Evolutionary conservation across 2,113 vertebrate species (phyloP), one percentile per base, ranked within the genome.

Genomic region (Serinus canaria): DNA sequence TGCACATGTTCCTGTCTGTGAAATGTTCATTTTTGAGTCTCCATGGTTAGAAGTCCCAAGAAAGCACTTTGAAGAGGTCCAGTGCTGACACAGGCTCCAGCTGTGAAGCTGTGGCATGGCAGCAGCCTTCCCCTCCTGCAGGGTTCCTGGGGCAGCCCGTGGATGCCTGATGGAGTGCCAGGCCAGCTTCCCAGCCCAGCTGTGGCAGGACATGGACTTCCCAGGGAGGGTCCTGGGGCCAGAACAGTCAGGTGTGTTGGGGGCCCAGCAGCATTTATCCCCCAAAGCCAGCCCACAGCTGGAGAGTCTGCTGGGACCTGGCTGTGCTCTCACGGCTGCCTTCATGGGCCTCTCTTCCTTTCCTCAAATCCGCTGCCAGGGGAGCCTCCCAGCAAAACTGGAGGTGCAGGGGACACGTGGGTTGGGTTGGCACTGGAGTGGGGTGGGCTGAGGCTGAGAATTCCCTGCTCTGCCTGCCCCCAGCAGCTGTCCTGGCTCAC

Each of bases 401-500:
- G 3, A 28, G 60, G 18, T 3, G 27, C 55, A 10, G 47, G 53
- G 18, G 20, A 22, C 2, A 2, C 2, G 0, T 6, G 64, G 37
- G 22, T 3, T n/a, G 74, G 33, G 27, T 20, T 55, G 87, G 70
- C 47, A 2, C 9, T 37, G 7, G 53, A 21, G n/a, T 11, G 43
- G 4, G 3, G 21, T 31, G 62, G 41, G 76, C 6, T 46, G 3
- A 5, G 52, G 21, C 22, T 25, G 30, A 11, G 33, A 33, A 7
- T 55, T 28, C 31, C 41, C 31, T 46, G 1, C 41, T 73, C 43
- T 41, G 1, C 83, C 52, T 49, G 9, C 87, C 68, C 69, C 15
- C 1, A 39, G 31, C 47, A 15, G 6, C 63, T 2, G 0, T 24
- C n/a, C 66, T 56, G 8, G 2, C 8, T 14, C 11, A 0, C 50